Base-by-base conservation (phyloP, 2,888 invertebrate genomes). In the Rutpela maculata region DNA sequence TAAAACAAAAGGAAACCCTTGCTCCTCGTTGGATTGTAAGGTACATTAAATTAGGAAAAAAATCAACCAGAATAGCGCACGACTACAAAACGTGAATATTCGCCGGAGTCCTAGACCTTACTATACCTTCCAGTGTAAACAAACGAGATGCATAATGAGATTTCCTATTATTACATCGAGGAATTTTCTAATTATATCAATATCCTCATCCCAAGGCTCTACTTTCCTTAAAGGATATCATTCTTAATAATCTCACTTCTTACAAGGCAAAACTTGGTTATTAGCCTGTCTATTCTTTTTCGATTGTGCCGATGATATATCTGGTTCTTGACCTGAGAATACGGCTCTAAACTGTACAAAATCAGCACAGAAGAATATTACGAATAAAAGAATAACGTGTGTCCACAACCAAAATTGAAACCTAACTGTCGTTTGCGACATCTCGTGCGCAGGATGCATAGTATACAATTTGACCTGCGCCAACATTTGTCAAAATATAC, bases 11-110 rank as follows among this genome's bases (percentile, higher is more conserved):
- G 81, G 69, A 77, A 75, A 75, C 76, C 69, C 79, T 76, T 73
- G 79, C 69, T 65, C 69, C 60, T 55, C 76, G 72, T 73, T 68
- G 75, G 76, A 78, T 78, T 76, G 80, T 76, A 75, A 82, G 78
- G 78, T 81, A 78, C 81, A 81, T 80, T 78, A 80, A 80, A 82
- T 77, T 79, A 79, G 79, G 75, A 80, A 81, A 80, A 77, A 74
- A 65, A 76, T 71, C 69, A 63, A 50, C 43, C 18, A 22, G 65
- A 77, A 80, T 65, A 69, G 78, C 72, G 80, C 84, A 84, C 83
- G 84, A 83, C 75, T 78, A 74, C 22, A 78, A 76, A 82, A 80
- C 85, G 85, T 84, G 84, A 83, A 84, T 82, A 80, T 77, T 82
- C 77, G 75, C 70, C 71, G 80, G 70, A 81, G 78, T 76, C 80